Conservation (phyloP, 92 coral and sea anemone genomes). For the Plumapathes pennacea region DNA sequence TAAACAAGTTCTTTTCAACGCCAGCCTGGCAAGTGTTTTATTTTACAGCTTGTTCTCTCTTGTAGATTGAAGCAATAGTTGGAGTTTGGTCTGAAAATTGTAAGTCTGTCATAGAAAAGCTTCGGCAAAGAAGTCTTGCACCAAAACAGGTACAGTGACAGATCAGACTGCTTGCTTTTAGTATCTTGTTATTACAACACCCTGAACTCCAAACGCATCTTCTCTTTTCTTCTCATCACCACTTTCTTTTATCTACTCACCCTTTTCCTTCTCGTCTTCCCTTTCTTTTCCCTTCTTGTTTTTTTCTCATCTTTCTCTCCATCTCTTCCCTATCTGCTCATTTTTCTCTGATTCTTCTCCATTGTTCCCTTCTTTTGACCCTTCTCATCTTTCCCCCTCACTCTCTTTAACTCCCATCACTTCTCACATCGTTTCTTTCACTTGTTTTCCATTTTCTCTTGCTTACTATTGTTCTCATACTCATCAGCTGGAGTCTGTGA, state of each 20-base stretch:
- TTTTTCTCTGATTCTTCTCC: too few species aligned
- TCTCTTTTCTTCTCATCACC: background rate
- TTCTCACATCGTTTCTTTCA: background rate
- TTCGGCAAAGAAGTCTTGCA: constrained; percentile 84
- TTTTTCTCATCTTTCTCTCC: background rate
- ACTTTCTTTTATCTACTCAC: background rate
- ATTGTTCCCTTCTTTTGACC: background rate
- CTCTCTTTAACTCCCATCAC: background rate
- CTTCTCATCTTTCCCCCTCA: too few species aligned
- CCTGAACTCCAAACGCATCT: too few species aligned
- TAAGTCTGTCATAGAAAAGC: constrained; percentile 74
- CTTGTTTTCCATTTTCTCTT: background rate
- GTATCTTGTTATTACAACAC: too few species aligned
- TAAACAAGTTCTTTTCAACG: too few species aligned
- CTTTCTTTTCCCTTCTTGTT: background rate
- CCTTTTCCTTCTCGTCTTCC: background rate
- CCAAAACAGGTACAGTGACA: constrained; percentile 75
- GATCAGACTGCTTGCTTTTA: background rate
- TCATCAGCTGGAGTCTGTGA: constrained; percentile 76
- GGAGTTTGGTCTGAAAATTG: constrained; percentile 86
- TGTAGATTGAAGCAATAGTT: constrained; percentile 78
- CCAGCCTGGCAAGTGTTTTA: too few species aligned
- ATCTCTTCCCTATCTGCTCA: too few species aligned
- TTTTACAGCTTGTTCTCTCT: too few species aligned
- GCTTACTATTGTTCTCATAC: background rate